Evolutionary conservation across 2,797 vertebrate species (phyloP).

Genomic region (Gobionotothen gibberifrons): DNA sequence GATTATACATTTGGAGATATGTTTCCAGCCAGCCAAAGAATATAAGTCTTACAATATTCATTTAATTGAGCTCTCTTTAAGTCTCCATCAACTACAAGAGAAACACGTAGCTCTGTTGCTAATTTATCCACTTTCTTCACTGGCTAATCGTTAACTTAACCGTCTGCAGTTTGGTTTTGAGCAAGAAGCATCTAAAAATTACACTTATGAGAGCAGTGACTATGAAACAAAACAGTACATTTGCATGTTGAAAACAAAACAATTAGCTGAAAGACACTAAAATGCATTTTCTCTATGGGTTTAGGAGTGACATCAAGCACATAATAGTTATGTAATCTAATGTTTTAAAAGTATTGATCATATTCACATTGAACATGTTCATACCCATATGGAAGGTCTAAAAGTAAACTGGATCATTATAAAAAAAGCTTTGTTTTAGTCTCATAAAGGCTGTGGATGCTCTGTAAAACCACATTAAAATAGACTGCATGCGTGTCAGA

Average conservation of each 20-base stretch:
- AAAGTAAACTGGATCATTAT: neutral
- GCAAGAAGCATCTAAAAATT: neutral
- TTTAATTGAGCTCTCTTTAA: neutral
- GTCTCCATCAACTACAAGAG: neutral
- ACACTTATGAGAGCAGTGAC: neutral
- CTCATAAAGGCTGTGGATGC: slow-evolving; percentile 29
- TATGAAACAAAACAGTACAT: neutral
- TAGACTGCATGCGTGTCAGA: slow-evolving; percentile 57
- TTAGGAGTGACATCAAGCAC: neutral
- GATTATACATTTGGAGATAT: neutral
- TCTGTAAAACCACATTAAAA: slow-evolving; percentile 52
- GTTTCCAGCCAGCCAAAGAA: neutral
- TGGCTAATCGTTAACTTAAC: too few relatives aligned
- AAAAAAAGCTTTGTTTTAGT: slow-evolving; percentile 12
- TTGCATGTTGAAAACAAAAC: neutral
- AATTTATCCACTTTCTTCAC: too few relatives aligned
- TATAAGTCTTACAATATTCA: too few relatives aligned
- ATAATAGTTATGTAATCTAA: neutral
- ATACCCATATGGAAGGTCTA: neutral
- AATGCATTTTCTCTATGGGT: neutral
- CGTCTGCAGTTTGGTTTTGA: neutral
- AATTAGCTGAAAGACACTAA: neutral
- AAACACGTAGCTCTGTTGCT: neutral
- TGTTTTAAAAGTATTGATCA: neutral
- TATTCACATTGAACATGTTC: neutral